Percentiles rank a stretch among this genome's conserved stretches.
Evolutionary conservation across 2,113 vertebrate genomes (phyloP).

Genomic region (Patagioenas fasciata): DNA sequence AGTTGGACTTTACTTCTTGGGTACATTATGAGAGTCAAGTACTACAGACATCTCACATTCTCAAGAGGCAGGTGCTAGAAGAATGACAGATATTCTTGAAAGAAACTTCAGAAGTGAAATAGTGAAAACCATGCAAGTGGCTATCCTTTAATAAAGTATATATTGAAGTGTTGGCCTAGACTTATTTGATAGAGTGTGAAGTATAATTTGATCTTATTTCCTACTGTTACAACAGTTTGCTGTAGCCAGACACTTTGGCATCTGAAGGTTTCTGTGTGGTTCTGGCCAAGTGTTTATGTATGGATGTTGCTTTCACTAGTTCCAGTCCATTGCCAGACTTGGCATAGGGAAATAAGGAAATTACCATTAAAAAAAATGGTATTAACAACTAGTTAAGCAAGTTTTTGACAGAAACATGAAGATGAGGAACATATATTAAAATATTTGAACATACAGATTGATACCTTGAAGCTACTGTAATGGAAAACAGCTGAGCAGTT

Average conservation of each 20-base stretch:
- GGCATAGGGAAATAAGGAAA: neutral
- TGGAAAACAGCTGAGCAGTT: neutral
- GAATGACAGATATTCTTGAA: neutral
- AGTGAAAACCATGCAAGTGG: neutral
- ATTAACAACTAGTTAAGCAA: neutral
- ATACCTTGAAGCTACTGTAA: neutral
- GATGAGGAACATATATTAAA: neutral
- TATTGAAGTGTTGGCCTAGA: neutral
- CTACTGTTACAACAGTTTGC: neutral
- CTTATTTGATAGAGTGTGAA: neutral
- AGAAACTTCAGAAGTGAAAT: neutral
- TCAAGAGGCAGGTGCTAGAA: neutral
- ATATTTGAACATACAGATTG: neutral
- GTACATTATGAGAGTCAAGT: neutral
- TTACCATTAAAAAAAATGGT: constrained; percentile 22
- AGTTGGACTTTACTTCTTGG: neutral
- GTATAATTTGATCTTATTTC: neutral
- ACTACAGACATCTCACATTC: neutral
- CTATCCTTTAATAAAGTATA: neutral
- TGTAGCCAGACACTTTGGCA: neutral
- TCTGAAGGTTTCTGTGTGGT: neutral
- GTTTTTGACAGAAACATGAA: neutral
- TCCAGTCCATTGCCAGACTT: neutral
- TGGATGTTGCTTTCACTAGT: neutral
- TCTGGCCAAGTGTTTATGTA: neutral